A percentile compares a stretch with the other conserved stretches of the same genome.
phyloP scores from a whole-genome alignment of 2,113 vertebrate species.

The Chinchilla lanigera region DNA sequence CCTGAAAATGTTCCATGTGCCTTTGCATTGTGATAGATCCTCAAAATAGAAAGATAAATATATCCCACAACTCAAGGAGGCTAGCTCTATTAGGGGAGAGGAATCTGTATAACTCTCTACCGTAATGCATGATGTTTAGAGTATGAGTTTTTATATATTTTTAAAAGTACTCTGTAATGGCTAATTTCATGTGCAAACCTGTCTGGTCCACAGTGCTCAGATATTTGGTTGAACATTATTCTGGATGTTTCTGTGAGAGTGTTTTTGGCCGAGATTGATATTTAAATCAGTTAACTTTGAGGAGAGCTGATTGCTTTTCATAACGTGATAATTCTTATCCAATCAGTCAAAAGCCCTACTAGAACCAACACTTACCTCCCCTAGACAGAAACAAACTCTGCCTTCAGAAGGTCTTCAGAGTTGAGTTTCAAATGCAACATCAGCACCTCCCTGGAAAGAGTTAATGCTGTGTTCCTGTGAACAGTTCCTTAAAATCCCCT shows the following conservation, averaged over 20 bases:
- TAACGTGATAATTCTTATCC: background rate
- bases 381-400: background rate
- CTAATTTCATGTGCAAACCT: background rate
- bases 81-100: background rate
- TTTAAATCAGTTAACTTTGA: background rate
- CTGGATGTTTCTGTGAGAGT: background rate
- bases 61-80: background rate
- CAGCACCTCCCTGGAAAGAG: background rate
- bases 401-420: background rate
- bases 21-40: background rate
- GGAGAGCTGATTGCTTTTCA: background rate
- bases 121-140: background rate
- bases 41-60: background rate
- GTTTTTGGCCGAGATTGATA: background rate
- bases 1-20: constrained; percentile 8
- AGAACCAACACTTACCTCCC: background rate
- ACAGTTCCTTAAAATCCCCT: background rate
- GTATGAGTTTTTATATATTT: background rate
- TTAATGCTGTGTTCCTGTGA: background rate
- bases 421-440: background rate
- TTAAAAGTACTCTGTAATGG: background rate
- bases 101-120: background rate
- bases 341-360: background rate
- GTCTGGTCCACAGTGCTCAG: background rate
- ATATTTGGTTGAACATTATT: background rate